These are phyloP conservation scores for Pedicia rivosa DNA, from an alignment of 2,888 invertebrate genomes.

Conservation along the genomic window DNA sequence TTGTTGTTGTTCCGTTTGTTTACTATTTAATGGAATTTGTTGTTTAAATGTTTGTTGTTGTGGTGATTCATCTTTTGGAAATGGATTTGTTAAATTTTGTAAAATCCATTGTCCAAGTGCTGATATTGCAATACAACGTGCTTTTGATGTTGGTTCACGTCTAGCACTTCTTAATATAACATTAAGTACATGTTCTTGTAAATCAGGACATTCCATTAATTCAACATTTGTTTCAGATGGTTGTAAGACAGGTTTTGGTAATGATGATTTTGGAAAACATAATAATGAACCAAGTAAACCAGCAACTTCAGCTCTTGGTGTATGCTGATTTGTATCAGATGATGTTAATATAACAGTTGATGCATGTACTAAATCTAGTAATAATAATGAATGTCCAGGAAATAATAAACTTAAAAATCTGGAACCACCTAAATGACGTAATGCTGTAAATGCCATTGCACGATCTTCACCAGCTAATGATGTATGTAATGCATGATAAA, in stretches of 20 bases:
- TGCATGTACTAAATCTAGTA: conserved; percentile 81
- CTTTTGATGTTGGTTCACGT: conserved; percentile 73
- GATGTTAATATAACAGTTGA: conserved; percentile 74
- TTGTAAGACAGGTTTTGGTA: conserved; percentile 35
- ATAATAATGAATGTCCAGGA: conserved; percentile 73
- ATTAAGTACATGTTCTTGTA: conserved; percentile 64
- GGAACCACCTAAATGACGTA: conserved; percentile 72
- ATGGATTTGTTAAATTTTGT: conserved; percentile 21
- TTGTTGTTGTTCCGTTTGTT: conserved; percentile 7
- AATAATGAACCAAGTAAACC: conserved; percentile 76
- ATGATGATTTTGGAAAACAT: conserved; percentile 55
- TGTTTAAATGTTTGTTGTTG: conserved; percentile 17
- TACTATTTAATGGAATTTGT: conserved; percentile 19
- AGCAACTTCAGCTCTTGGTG: conserved; percentile 80
- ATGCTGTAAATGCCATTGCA: conserved; percentile 58
- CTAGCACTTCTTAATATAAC: conserved; percentile 77
- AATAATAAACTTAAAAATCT: conserved; percentile 72
- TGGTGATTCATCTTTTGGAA: conserved; percentile 3
- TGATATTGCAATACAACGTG: conserved; percentile 77
- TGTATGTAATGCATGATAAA: conserved; percentile 73
- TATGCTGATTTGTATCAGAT: conserved; percentile 52
- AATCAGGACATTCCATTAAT: conserved; percentile 28
- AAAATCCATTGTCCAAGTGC: conserved; percentile 50
- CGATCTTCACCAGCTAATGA: conserved; percentile 51
- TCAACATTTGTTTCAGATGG: conserved; percentile 36